A percentile compares a stretch with the other conserved stretches of the same genome.
phyloP scores from a whole-genome alignment of 2,113 vertebrate genomes.

The Lota lota region DNA sequence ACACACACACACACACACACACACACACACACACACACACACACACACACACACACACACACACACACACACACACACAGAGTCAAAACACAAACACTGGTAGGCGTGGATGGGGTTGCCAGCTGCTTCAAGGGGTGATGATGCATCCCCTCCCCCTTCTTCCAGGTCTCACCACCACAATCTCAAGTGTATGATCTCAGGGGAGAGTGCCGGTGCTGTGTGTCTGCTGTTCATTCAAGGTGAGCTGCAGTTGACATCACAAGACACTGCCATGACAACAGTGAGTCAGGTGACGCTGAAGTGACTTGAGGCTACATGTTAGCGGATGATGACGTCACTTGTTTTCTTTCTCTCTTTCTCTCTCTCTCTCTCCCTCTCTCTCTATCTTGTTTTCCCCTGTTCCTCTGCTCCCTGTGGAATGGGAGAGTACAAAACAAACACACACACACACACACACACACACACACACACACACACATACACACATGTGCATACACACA shows the following conservation, averaged over 20 bases:
- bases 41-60: slow-evolving; percentile 38
- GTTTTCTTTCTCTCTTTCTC: neutral
- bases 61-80: neutral
- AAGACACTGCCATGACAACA: slow-evolving; percentile 73
- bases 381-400: slow-evolving; percentile 34
- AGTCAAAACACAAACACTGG: slow-evolving; percentile 45
- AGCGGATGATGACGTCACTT: slow-evolving; percentile 50
- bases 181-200: slow-evolving; percentile 4
- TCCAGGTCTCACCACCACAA: slow-evolving; percentile 17
- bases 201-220: slow-evolving; percentile 48
- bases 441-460: no score
- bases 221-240: slow-evolving; percentile 70
- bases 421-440: slow-evolving; percentile 5
- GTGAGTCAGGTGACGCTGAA: slow-evolving; percentile 49
- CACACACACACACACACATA: no score
- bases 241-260: slow-evolving; percentile 66
- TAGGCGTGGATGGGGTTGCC: slow-evolving; percentile 63
- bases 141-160: slow-evolving; percentile 43
- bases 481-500: no score
- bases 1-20: slow-evolving; percentile 2
- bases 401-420: slow-evolving; percentile 18
- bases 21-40: slow-evolving; percentile 34
- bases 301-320: slow-evolving; percentile 52
- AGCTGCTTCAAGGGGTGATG: slow-evolving; percentile 56
- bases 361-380: slow-evolving; percentile 38